A percentile compares a stretch with the other conserved stretches of the same genome.
Evolutionary conservation across 2,113 vertebrate genomes (phyloP).

Genomic region (Machaerirhynchus nigripectus): DNA sequence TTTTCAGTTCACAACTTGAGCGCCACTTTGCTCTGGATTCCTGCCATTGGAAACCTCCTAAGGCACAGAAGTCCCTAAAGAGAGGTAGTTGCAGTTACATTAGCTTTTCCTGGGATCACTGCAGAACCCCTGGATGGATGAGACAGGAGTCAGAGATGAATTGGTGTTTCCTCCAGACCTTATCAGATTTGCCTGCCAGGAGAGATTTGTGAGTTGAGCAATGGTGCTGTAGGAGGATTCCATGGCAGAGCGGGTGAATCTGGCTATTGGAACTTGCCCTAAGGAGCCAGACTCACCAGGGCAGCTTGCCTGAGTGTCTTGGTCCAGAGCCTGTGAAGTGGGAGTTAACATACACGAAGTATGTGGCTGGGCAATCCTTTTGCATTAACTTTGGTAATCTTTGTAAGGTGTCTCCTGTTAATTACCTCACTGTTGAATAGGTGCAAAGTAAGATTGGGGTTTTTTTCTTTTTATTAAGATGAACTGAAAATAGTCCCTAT

Average conservation of each 20-base stretch:
- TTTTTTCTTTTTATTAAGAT: not conserved
- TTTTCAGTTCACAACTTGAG: not conserved
- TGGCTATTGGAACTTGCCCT: not conserved
- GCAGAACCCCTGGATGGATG: not conserved
- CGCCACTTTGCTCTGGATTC: not conserved
- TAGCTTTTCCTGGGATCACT: not conserved
- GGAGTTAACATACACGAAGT: not conserved
- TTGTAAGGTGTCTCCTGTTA: not conserved
- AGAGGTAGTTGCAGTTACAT: not conserved
- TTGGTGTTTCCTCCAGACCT: not conserved
- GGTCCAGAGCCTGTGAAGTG: not conserved
- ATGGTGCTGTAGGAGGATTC: not conserved
- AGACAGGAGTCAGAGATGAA: not conserved
- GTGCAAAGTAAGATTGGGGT: not conserved
- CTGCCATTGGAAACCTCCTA: not conserved
- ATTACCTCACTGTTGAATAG: not conserved
- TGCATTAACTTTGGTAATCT: not conserved
- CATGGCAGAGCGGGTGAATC: not conserved
- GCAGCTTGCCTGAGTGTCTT: accelerated
- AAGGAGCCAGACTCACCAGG: not conserved
- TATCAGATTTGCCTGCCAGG: not conserved
- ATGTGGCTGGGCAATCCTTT: not conserved
- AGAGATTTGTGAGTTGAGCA: not conserved
- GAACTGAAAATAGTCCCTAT: not conserved
- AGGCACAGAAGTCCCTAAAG: not conserved